A percentile compares a stretch with the other conserved stretches of the same genome.
These are phyloP conservation scores for Morus bassanus DNA, from an alignment of 2,797 vertebrate genomes.

Conservation along the genomic window DNA sequence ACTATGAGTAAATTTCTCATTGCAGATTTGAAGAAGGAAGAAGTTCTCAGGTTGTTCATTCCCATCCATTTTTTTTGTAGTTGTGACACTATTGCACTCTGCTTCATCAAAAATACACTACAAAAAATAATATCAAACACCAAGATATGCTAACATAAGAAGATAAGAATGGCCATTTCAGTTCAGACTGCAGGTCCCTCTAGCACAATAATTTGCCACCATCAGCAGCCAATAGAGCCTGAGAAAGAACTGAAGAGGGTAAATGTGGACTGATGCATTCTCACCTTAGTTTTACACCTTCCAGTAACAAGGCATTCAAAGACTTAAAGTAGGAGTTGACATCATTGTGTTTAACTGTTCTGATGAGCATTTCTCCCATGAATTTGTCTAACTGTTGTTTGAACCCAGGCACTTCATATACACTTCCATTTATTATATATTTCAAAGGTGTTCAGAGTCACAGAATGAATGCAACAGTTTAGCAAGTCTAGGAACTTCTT, in stretches of 20 bases:
- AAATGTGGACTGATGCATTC: not conserved
- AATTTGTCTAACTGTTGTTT: not conserved
- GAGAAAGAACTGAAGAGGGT: not conserved
- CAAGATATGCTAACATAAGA: not conserved
- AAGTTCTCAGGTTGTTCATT: not conserved
- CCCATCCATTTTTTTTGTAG: not conserved
- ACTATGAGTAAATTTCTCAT: not conserved
- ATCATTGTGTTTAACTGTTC: not conserved
- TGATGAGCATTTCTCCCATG: not conserved
- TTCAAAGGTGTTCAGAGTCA: not conserved
- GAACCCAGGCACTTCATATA: not conserved
- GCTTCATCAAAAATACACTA: not conserved
- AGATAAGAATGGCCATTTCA: not conserved
- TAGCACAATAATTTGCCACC: not conserved
- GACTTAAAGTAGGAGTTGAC: not conserved
- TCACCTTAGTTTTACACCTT: not conserved
- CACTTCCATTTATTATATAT: not conserved
- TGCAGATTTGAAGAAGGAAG: not conserved
- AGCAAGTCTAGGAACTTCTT: not conserved
- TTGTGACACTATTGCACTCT: not conserved
- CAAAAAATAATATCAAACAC: not conserved
- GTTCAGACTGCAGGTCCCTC: not conserved
- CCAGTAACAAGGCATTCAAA: not conserved
- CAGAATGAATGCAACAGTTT: not conserved
- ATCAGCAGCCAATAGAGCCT: not conserved